phyloP scores from a whole-genome alignment of 2,888 invertebrate genomes.

The Hirtodrosophila histrioides region DNA sequence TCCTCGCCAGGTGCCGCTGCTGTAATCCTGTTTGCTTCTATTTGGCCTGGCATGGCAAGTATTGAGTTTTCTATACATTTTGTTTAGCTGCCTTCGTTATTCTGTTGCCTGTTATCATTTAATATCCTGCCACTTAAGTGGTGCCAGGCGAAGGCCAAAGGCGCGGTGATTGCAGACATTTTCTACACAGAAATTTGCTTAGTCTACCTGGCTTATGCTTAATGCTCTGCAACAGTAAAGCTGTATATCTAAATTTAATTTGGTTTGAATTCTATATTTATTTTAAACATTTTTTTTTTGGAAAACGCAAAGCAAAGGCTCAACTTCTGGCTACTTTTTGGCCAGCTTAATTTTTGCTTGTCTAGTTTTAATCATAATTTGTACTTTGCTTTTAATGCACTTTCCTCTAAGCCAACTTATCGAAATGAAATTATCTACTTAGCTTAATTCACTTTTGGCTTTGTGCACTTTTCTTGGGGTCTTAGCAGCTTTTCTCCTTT shows the following conservation, averaged over 20 bases:
- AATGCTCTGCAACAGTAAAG: conserved; percentile 8
- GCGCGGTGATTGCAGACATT: conserved; percentile 3
- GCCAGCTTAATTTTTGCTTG: too few relatives aligned
- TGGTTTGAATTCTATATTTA: too few relatives aligned
- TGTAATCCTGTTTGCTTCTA: conserved; percentile 31
- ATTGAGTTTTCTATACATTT: conserved; percentile 23
- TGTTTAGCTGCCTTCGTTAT: conserved; percentile 15
- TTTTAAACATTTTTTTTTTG: too few relatives aligned
- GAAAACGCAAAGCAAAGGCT: too few relatives aligned
- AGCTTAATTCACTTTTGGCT: conserved; percentile 15
- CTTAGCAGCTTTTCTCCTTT: background rate
- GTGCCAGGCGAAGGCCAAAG: conserved; percentile 19
- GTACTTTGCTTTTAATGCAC: background rate
- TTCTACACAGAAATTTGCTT: conserved; percentile 23
- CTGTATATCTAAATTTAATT: conserved; percentile 21
- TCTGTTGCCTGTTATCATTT: conserved; percentile 68
- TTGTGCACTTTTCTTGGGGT: conserved; percentile 3
- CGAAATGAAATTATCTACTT: conserved; percentile 23
- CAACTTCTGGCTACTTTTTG: too few relatives aligned
- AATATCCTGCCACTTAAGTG: conserved; percentile 76
- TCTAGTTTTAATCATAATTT: too few relatives aligned
- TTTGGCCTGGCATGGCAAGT: background rate
- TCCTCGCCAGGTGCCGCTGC: conserved; percentile 27
- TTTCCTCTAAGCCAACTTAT: conserved; percentile 12
- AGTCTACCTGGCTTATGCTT: conserved; percentile 36